Conservation (phyloP, 2,888 invertebrate species). For the Mylabris sibirica region DNA sequence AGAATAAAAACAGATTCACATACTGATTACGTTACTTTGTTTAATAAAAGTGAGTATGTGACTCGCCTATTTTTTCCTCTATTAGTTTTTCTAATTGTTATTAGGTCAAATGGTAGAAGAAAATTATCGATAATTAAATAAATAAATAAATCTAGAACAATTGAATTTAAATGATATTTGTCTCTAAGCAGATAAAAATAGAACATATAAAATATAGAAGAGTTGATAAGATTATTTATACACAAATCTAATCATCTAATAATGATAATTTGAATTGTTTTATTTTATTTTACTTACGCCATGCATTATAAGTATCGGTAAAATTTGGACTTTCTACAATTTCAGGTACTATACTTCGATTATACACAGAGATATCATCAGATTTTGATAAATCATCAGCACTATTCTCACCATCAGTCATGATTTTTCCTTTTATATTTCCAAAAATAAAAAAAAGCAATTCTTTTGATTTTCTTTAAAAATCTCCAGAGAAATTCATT, state of each 20-base stretch:
- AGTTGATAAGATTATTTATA: neutral
- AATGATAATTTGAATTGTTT: neutral
- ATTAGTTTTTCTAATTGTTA: neutral
- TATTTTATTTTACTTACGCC: constrained; percentile 48
- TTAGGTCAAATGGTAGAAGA: neutral
- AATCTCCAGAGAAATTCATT: no score
- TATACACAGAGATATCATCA: constrained; percentile 40
- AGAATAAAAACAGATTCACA: neutral
- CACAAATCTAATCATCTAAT: neutral
- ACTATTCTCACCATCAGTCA: constrained; percentile 45
- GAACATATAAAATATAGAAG: neutral
- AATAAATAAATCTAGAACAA: neutral
- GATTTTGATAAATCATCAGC: constrained; percentile 47
- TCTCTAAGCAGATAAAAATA: neutral
- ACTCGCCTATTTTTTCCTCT: neutral
- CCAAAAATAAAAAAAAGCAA: no score
- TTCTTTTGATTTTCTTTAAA: no score
- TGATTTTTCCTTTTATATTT: constrained; percentile 29
- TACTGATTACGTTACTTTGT: neutral
- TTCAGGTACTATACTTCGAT: constrained; percentile 39
- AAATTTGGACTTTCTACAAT: constrained; percentile 47
- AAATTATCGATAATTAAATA: neutral
- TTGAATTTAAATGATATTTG: neutral
- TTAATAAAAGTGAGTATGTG: neutral
- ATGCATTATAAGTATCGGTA: constrained; percentile 49